phyloP scores from a whole-genome alignment of 1,140 invertebrate species.

The Idris sp. region DNA sequence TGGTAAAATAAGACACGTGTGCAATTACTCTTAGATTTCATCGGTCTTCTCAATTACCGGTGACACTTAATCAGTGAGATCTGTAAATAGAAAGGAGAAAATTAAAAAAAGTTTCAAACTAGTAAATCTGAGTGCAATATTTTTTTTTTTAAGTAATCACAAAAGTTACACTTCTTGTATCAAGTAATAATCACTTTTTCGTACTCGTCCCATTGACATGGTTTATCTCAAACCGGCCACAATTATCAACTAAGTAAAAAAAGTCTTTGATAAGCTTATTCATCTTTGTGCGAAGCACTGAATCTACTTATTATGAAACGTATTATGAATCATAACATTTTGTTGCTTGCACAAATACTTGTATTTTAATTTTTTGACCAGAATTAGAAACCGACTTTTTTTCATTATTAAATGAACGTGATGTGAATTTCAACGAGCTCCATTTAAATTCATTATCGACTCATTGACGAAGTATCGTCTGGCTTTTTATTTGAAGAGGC shows the following conservation, averaged over 20 bases:
- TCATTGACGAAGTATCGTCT: constrained; percentile 47
- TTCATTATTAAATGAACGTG: background rate
- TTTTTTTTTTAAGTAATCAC: constrained; percentile 8
- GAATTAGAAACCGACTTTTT: too few relatives aligned
- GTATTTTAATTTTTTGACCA: constrained; percentile 4
- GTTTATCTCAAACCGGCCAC: constrained; percentile 32
- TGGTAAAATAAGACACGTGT: too few relatives aligned
- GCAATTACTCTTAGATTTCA: constrained; percentile 12
- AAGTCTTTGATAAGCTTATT: constrained; percentile 33
- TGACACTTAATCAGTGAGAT: too few relatives aligned
- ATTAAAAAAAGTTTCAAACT: constrained; percentile 28
- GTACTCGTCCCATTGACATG: constrained; percentile 17
- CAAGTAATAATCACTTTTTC: too few relatives aligned
- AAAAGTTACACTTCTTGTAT: too few relatives aligned
- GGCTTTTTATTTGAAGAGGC: too few relatives aligned
- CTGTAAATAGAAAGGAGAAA: too few relatives aligned
- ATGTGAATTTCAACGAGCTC: constrained; percentile 14
- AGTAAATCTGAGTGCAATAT: background rate
- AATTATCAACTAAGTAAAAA: constrained; percentile 34
- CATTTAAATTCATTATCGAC: constrained; percentile 50
- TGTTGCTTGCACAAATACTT: too few relatives aligned
- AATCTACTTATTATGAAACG: constrained; percentile 1
- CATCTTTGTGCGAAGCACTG: constrained; percentile 9
- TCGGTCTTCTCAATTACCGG: constrained; percentile 12
- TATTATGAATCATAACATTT: constrained; percentile 14